Conservation (phyloP, 2,797 vertebrate species). For the Telmatherina bonti region DNA sequence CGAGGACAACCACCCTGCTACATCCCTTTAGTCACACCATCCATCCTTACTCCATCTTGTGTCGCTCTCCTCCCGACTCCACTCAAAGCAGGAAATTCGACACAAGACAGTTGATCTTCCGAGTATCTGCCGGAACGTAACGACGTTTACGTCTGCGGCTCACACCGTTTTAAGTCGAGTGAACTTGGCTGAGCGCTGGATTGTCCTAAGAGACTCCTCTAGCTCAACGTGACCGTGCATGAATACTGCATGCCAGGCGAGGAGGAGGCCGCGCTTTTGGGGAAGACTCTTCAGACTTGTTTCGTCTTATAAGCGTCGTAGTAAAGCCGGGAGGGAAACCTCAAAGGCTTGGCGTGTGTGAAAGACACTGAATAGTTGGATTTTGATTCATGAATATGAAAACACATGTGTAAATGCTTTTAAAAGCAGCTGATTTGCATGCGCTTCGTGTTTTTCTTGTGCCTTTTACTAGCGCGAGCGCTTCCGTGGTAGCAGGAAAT, state of each 20-base stretch:
- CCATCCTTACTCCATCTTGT: slow-evolving; percentile 25
- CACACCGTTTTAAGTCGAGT: slow-evolving; percentile 47
- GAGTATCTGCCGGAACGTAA: slow-evolving; percentile 48
- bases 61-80: slow-evolving; percentile 28
- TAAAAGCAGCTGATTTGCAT: background rate
- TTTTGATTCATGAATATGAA: background rate
- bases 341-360: slow-evolving; percentile 5
- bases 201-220: slow-evolving; percentile 52
- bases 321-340: slow-evolving; percentile 15
- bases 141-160: slow-evolving; percentile 51
- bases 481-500: background rate
- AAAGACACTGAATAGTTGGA: background rate
- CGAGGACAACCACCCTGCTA: background rate
- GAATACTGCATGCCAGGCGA: slow-evolving; percentile 56
- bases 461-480: too few relatives aligned
- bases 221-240: slow-evolving; percentile 48
- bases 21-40: slow-evolving; percentile 3
- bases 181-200: slow-evolving; percentile 39
- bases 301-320: slow-evolving; percentile 22
- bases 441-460: background rate
- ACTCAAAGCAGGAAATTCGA: slow-evolving; percentile 34
- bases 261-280: slow-evolving; percentile 28
- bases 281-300: slow-evolving; percentile 37
- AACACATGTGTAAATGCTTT: too few relatives aligned
- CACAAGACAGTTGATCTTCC: slow-evolving; percentile 38